phyloP scores from a whole-genome alignment of 2,113 vertebrate species.

The Ophthalmolycus amberensis region DNA sequence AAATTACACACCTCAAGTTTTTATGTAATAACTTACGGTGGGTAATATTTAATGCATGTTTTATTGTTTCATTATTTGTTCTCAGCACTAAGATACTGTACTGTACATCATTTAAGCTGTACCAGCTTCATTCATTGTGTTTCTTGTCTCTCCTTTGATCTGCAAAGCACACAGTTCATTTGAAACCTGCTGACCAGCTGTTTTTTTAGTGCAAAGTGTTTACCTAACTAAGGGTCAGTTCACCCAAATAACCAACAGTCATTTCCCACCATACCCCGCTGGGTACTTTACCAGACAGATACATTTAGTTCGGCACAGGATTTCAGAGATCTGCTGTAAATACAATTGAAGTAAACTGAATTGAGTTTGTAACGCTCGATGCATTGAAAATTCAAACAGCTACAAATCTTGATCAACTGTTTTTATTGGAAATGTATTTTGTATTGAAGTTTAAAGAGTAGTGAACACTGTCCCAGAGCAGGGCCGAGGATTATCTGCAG shows the following conservation, averaged over 20 bases:
- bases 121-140: neutral
- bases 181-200: conserved; percentile 3
- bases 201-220: neutral
- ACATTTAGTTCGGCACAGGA: neutral
- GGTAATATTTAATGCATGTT: neutral
- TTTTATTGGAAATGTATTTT: neutral
- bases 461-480: neutral
- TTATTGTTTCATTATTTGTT: neutral
- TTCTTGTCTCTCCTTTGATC: neutral
- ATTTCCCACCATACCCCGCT: neutral
- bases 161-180: neutral
- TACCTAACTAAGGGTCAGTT: neutral
- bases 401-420: neutral
- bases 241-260: neutral
- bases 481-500: neutral
- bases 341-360: neutral
- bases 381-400: neutral
- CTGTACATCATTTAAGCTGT: neutral
- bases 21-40: neutral
- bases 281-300: conserved; percentile 1
- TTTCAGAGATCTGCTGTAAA: neutral
- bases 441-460: neutral
- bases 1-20: conserved; percentile 1
- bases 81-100: neutral
- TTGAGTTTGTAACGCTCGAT: neutral